phyloP scores from a whole-genome alignment of 2,888 invertebrate genomes.

The Trissolcus brochymenae region DNA sequence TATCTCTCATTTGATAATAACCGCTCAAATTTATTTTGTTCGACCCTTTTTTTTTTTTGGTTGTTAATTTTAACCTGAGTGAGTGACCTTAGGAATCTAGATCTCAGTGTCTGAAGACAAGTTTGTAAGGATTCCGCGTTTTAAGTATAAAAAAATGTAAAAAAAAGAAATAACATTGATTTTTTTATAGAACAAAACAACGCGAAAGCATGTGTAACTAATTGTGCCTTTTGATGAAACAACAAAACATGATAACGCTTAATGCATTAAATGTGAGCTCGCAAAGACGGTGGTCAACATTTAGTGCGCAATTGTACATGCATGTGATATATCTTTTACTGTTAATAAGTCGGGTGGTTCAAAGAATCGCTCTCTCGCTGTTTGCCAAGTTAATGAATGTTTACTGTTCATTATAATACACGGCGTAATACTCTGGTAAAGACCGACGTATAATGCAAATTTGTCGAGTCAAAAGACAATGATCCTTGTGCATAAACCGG shows the following conservation, averaged over 20 bases:
- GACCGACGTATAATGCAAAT: constrained; percentile 13
- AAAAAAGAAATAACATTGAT: constrained; percentile 10
- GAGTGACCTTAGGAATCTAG: constrained; percentile 47
- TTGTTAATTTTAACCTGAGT: constrained; percentile 39
- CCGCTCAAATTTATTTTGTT: not conserved
- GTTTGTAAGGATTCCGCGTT: constrained; percentile 31
- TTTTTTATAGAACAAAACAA: constrained; percentile 1
- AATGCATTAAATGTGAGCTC: constrained; percentile 46
- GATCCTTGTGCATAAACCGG: constrained; percentile 27
- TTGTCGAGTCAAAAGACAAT: constrained; percentile 33
- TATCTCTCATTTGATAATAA: constrained; percentile 3
- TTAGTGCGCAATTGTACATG: constrained; percentile 49
- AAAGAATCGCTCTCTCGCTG: constrained; percentile 53
- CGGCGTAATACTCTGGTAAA: constrained; percentile 20
- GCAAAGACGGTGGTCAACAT: constrained; percentile 32
- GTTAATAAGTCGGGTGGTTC: constrained; percentile 45
- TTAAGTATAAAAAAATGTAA: constrained; percentile 16
- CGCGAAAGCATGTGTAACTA: constrained; percentile 41
- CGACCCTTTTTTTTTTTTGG: constrained; percentile 19
- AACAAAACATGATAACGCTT: constrained; percentile 47
- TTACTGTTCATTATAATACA: constrained; percentile 47
- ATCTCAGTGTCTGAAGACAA: constrained; percentile 45
- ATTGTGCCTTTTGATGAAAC: constrained; percentile 52
- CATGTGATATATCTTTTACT: constrained; percentile 53
- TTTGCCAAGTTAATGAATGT: constrained; percentile 55